These are phyloP conservation scores for Leguminivora glycinivorella DNA, from an alignment of 1,140 invertebrate species.

Conservation along the genomic window DNA sequence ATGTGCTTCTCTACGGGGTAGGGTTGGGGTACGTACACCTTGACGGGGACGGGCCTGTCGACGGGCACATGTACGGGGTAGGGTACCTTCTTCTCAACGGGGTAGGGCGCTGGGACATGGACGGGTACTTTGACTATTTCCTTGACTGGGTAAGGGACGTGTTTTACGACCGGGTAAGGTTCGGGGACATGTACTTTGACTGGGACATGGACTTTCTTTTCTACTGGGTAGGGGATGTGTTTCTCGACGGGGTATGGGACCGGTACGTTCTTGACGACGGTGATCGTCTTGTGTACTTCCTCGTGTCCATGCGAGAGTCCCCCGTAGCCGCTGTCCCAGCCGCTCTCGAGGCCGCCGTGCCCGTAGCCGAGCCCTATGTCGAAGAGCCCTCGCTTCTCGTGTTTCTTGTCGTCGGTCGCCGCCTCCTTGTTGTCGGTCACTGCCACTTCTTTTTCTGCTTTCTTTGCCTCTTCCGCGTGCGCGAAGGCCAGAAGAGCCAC, in stretches of 20 bases:
- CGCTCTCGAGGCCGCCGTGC: constrained; percentile 44
- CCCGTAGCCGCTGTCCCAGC: constrained; percentile 46
- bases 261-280: constrained; percentile 80
- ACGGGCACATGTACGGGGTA: constrained; percentile 86
- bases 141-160: constrained; percentile 83
- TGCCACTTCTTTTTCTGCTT: constrained; percentile 78
- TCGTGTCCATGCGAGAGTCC: constrained; percentile 68
- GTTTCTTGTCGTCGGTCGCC: constrained; percentile 82
- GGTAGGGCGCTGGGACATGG: constrained; percentile 84
- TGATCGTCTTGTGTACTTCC: constrained; percentile 71
- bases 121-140: constrained; percentile 84
- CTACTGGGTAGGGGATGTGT: constrained; percentile 81
- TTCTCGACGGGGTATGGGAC: constrained; percentile 83
- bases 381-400: constrained; percentile 85
- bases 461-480: constrained; percentile 76
- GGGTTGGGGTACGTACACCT: constrained; percentile 84
- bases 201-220: constrained; percentile 69
- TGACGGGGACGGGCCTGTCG: constrained; percentile 83
- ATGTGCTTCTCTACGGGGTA: constrained; percentile 82
- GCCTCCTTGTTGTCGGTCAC: constrained; percentile 65
- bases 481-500: constrained; percentile 79
- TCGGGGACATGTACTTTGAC: constrained; percentile 81
- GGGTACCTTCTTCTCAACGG: constrained; percentile 83
- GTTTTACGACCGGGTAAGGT: constrained; percentile 84
- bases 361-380: constrained; percentile 79